A percentile compares a stretch with the other conserved stretches of the same genome.
Conservation (phyloP, 1,140 invertebrate species). For the Drosophila hydei region DNA sequence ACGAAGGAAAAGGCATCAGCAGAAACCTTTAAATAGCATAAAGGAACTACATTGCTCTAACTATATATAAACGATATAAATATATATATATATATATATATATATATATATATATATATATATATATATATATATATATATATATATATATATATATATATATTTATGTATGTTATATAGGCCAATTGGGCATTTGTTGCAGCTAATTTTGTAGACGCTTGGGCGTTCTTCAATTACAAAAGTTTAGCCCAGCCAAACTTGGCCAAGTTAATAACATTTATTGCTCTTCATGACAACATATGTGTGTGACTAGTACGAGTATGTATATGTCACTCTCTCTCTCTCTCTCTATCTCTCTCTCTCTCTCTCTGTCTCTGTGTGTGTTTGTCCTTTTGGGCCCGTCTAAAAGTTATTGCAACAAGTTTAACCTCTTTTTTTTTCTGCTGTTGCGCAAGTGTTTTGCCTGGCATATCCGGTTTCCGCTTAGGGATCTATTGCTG, state of each 20-base stretch:
- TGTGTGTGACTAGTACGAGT: conserved; percentile 1
- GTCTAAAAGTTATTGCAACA: conserved; percentile 69
- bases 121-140: background rate
- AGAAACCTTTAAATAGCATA: background rate
- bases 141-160: background rate
- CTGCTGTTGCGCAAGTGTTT: conserved; percentile 38
- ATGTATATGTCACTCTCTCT: conserved; percentile 10
- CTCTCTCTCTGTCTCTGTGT: conserved; percentile 19
- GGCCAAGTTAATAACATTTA: conserved; percentile 78
- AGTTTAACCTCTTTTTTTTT: conserved; percentile 61
- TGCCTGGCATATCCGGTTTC: conserved; percentile 18
- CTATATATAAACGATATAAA: background rate
- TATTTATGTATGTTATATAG: background rate
- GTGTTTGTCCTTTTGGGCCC: conserved; percentile 27
- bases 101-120: background rate
- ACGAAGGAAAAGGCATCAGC: background rate
- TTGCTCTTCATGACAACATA: conserved; percentile 68
- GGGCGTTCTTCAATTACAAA: conserved; percentile 75
- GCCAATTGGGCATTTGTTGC: conserved; percentile 53
- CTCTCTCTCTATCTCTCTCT: conserved; percentile 16
- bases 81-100: background rate
- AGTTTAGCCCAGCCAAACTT: conserved; percentile 59
- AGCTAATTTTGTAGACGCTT: conserved; percentile 52
- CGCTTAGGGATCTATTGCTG: conserved; percentile 25
- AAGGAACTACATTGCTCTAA: too few relatives aligned